Conservation (phyloP, 2,888 invertebrate species). For the Brachypterus glaber region DNA sequence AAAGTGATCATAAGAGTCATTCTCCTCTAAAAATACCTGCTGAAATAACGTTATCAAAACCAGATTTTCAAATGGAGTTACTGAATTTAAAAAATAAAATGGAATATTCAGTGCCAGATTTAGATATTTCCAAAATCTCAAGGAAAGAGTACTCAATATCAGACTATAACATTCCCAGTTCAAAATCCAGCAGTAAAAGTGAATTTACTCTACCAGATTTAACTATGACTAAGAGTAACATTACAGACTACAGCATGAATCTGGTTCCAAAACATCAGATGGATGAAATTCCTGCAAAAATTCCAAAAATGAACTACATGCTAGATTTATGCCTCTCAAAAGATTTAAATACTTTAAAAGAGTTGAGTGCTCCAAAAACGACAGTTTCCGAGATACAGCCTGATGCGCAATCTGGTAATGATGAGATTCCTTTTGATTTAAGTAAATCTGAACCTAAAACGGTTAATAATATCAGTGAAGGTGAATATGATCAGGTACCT, state of each 20-base stretch:
- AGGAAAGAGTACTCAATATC: slow-evolving; percentile 27
- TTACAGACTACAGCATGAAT: slow-evolving; percentile 29
- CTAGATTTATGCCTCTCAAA: slow-evolving; percentile 44
- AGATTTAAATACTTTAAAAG: slow-evolving; percentile 2
- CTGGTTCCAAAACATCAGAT: slow-evolving; percentile 27
- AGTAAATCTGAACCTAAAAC: too few relatives aligned
- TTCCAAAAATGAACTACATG: slow-evolving; percentile 48
- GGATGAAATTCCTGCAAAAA: slow-evolving; percentile 48
- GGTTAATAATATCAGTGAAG: too few relatives aligned
- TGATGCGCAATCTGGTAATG: too few relatives aligned
- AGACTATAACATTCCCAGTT: slow-evolving; percentile 28
- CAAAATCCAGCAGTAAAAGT: slow-evolving; percentile 24
- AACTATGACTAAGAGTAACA: slow-evolving; percentile 40
- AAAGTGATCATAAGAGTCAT: slow-evolving; percentile 18
- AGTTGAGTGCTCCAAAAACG: too few relatives aligned
- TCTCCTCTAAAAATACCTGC: slow-evolving; percentile 34
- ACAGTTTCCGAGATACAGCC: too few relatives aligned
- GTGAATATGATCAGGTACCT: too few relatives aligned
- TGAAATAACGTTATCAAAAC: slow-evolving; percentile 38
- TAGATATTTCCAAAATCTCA: slow-evolving; percentile 35
- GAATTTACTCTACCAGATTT: slow-evolving; percentile 39
- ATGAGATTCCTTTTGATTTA: too few relatives aligned
- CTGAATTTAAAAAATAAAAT: slow-evolving; percentile 41
- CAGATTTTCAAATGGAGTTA: slow-evolving; percentile 44
- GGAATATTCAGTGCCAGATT: slow-evolving; percentile 41